A percentile compares a stretch with the other conserved stretches of the same genome.
These are phyloP conservation scores for Hypotaenidia philippensis DNA, from an alignment of 2,797 vertebrate genomes.

Conservation along the genomic window DNA sequence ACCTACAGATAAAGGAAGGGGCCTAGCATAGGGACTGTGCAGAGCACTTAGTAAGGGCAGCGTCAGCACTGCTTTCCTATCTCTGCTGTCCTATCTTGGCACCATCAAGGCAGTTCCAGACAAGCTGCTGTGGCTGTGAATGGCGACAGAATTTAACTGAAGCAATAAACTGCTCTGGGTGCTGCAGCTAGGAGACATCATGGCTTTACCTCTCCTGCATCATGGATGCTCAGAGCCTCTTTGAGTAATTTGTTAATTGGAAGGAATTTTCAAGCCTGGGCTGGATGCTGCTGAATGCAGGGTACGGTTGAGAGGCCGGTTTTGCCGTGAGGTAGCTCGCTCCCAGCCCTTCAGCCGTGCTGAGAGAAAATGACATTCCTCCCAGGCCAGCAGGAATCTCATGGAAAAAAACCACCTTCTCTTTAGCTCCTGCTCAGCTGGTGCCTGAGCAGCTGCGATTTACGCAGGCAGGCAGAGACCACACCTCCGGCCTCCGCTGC, in stretches of 20 bases:
- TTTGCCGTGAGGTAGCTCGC: background rate
- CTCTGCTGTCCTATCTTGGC: background rate
- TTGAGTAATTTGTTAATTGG: background rate
- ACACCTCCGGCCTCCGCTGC: background rate
- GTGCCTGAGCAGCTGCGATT: background rate
- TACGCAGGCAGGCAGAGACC: background rate
- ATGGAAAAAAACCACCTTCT: accelerated
- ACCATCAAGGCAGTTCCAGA: background rate
- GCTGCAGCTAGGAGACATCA: background rate
- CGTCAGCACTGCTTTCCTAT: background rate
- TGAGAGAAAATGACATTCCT: background rate
- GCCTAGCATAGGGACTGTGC: background rate
- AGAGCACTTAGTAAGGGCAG: accelerated
- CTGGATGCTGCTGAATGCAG: background rate
- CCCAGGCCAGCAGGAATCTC: background rate
- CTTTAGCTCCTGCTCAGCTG: background rate
- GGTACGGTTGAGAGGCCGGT: background rate
- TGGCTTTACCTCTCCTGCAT: background rate
- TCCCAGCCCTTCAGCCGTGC: background rate
- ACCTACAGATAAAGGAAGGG: background rate
- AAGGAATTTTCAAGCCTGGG: background rate
- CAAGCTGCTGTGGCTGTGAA: background rate
- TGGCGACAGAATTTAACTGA: background rate
- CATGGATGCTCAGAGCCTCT: background rate
- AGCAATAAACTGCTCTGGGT: background rate